phyloP scores from a whole-genome alignment of 2,113 vertebrate genomes.

The Osmerus eperlanus region DNA sequence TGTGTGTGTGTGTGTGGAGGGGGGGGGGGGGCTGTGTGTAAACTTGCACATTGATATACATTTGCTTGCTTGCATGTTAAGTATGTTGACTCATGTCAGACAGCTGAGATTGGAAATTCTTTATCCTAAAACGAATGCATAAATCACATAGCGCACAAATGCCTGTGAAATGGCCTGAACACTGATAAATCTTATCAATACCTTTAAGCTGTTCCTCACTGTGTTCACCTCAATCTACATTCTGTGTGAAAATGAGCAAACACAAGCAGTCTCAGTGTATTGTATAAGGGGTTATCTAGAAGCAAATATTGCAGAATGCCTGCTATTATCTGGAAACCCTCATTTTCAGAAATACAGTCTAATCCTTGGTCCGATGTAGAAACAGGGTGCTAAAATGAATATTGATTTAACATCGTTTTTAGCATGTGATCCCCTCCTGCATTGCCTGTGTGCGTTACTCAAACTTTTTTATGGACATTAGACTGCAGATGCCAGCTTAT shows the following conservation, averaged over 20 bases:
- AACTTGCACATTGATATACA: not conserved
- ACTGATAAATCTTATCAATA: not conserved
- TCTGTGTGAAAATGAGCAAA: not conserved
- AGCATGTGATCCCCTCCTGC: not conserved
- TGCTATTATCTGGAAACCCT: not conserved
- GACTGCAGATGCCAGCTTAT: no score
- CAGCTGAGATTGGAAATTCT: not conserved
- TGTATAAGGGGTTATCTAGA: constrained; percentile 13
- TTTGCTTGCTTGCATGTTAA: constrained; percentile 3
- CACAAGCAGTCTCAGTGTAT: not conserved
- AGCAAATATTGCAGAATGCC: constrained; percentile 14
- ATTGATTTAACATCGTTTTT: constrained; percentile 9
- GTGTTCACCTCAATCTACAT: not conserved
- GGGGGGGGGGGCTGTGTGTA: no score
- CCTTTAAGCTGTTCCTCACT: not conserved
- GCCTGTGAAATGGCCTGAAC: no score
- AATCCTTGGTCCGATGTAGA: not conserved
- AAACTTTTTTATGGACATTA: no score
- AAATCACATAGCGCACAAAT: not conserved
- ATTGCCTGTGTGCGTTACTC: no score
- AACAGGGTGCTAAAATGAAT: constrained; percentile 1
- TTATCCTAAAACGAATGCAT: not conserved
- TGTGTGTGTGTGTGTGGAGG: not conserved
- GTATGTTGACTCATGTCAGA: not conserved
- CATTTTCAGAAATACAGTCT: not conserved